phyloP scores from a whole-genome alignment of 2,797 vertebrate genomes.

The Poecilia gillii region DNA sequence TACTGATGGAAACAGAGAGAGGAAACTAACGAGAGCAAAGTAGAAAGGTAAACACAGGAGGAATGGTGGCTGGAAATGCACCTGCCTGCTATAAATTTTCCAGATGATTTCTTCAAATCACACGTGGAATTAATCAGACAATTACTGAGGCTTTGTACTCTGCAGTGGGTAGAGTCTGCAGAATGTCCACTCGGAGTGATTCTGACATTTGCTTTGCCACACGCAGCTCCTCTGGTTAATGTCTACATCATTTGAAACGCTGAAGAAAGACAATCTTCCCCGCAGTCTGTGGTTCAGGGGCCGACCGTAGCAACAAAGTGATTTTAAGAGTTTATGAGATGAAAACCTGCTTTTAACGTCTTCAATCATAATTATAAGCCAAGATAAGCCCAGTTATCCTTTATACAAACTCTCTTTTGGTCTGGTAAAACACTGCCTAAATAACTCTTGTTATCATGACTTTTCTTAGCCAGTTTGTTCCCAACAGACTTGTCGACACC shows the following conservation, averaged over 20 bases:
- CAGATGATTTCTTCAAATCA: constrained; percentile 1
- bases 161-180: not conserved
- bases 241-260: not conserved
- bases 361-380: not conserved
- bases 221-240: constrained; percentile 1
- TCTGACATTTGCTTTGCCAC: not conserved
- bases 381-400: not conserved
- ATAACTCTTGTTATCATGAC: not conserved
- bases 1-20: not conserved
- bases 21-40: not conserved
- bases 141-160: not conserved
- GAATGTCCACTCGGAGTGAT: constrained; percentile 1
- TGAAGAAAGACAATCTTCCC: not conserved
- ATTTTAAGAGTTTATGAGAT: not conserved
- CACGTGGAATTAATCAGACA: not conserved
- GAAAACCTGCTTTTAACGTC: not conserved
- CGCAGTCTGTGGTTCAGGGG: not conserved
- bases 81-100: not conserved
- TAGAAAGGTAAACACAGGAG: not conserved
- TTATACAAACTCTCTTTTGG: not conserved
- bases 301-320: not conserved
- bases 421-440: not conserved
- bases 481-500: not conserved
- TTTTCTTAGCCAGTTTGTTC: not conserved
- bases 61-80: not conserved